Base-by-base conservation (phyloP, 30 jellyfish, hydroid and myxozoan species). In the Aurelia sp. region DNA sequence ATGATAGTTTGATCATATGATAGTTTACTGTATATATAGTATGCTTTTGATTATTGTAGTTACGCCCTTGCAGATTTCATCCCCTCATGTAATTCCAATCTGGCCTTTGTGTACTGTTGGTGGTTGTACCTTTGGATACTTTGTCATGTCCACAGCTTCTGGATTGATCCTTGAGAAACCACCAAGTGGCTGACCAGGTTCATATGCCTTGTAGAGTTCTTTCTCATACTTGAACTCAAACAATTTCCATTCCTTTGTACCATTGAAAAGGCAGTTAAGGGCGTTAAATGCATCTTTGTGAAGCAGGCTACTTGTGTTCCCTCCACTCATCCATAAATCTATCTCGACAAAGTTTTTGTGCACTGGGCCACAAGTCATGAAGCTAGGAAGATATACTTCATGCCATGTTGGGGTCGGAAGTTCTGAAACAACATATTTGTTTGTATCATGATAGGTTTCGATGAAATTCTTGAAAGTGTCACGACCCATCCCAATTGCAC, bases 231-330 rank as follows among this genome's bases (percentile, higher is more conserved):
- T 75, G 41, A 30, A 87, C 33, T 64, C 96, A 44, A 91, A 70
- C 13, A 91, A 77, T 67, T 85, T 85, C 98, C 98, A 91, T 58
- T 85, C 88, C 52, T 92, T 92, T 3, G 97, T 92, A 3, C 98
- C 98, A 75, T 87, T 92, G 75, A 84, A 62, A 8, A 92, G 80
- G 57, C 98, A 92, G 75, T 87, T 92, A 35, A 92, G 61, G 5
- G 96, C 82, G 69, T 92, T 92, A 70, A 76, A 92, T 17, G 98
- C 98, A 78, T 92, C 98, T 65, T 92, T 92, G 67, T 92, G 98
- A 22, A 92, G 41, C 33, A 86, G 22, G 59, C 98, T 92, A 61
- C 90, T 87, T 13, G 97, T 81, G 20, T 82, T 48, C 10, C 89
- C 96, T 60, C 98, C 94, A 76, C 89, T 92, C 90, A 92, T 87